These are phyloP conservation scores for Bradypus variegatus DNA, from an alignment of 2,797 vertebrate species.

Conservation along the genomic window DNA sequence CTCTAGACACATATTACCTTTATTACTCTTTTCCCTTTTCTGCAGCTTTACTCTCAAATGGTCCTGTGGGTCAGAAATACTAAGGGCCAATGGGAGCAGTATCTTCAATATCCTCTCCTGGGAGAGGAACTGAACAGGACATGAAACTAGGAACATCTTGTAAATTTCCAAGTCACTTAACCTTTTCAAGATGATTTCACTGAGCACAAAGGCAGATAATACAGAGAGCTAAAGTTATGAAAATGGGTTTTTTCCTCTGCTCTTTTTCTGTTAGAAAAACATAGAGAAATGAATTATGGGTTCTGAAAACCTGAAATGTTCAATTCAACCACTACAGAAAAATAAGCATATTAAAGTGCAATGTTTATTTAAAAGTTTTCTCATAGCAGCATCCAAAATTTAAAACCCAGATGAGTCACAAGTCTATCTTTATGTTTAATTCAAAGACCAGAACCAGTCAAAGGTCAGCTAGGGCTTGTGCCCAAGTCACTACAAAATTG, in stretches of 20 bases:
- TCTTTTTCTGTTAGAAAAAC: constrained; percentile 52
- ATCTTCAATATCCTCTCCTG: not conserved
- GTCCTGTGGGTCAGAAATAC: not conserved
- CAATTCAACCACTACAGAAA: constrained; percentile 42
- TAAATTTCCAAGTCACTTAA: constrained; percentile 53
- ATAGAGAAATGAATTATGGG: constrained; percentile 42
- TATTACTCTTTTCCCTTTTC: not conserved
- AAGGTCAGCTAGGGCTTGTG: constrained; percentile 2
- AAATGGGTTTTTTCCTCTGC: not conserved
- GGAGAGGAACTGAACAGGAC: not conserved
- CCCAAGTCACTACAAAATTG: not conserved
- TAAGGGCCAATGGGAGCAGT: not conserved
- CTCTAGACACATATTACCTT: not conserved
- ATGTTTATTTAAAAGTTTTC: constrained; percentile 46
- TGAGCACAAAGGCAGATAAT: constrained; percentile 39
- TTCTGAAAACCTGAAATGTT: constrained; percentile 21
- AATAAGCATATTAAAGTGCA: constrained; percentile 59
- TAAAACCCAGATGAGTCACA: constrained; percentile 57
- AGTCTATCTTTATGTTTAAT: constrained; percentile 57
- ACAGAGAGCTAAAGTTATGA: constrained; percentile 20
- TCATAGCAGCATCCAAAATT: constrained; percentile 33
- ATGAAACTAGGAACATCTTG: constrained; percentile 35
- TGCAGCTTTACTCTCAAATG: not conserved
- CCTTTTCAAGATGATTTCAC: constrained; percentile 40
- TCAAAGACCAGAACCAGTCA: constrained; percentile 34